Evolutionary conservation across 2,113 vertebrate genomes (phyloP), one percentile per base, ranked within the genome.

Genomic region (Stomatorhinus ivindoensis): DNA sequence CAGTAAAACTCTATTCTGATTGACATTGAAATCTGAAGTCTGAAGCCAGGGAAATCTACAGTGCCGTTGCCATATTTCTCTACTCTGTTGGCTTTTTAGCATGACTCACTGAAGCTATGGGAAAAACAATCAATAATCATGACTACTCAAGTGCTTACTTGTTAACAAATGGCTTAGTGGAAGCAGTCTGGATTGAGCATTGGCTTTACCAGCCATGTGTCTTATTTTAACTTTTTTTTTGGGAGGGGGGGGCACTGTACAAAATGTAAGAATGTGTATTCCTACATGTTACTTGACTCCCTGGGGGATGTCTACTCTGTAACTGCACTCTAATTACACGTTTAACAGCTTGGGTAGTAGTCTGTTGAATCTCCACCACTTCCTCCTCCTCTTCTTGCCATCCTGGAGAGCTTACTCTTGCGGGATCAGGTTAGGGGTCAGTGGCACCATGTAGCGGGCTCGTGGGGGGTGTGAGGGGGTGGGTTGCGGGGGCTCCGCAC

Each of bases 401-500:
- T n/a, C 48, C 47, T 61, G 21, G 51, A 53, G 39, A 48, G 19
- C 13, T 31, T 87, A 39, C 58, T 84, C 89, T 50, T 61, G 11
- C 19, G 9, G 44, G 53, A 87, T 39, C 58, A 24, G 58, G 61
- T 24, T 51, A 80, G 84, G 61, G 58, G 89, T 89, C 58, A 89
- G 84, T 61, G 80, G 46, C 27, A 65, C 17, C 89, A 46, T 76
- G 89, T 76, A 73, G 39, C 11, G 47, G 42, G 84, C 44, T 27
- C 46, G 27, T 69, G 44, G 58, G 42, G 84, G 65, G 42, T 55
- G 35, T 42, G 13, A 39, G 27, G 69, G 80, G 5, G 89, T 8
- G 91, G 91, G 91, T 89, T 86, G 88, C 87, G 53, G 86, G 86
- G 92, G 89, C 90, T 92, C 93, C 92, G 90, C 93, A 93, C 92